Evolutionary conservation across 1,140 invertebrate genomes (phyloP), one percentile per base, ranked within the genome.

Genomic region (Neodiprion lecontei): DNA sequence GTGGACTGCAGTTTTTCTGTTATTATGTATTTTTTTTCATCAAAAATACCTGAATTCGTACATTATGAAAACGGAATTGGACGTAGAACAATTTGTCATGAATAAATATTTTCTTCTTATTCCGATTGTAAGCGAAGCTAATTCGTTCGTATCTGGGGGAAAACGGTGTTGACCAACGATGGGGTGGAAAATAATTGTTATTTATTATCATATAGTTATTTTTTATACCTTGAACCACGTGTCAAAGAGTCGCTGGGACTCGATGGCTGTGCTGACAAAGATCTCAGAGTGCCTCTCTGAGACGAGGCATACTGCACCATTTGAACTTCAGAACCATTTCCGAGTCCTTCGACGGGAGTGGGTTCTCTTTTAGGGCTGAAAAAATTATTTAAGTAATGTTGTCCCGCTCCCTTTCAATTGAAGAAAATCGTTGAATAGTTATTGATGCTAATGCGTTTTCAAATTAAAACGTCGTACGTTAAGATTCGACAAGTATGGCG

Each of bases 241-340:
- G 80, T 78, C 68, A 86, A 80, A 50, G 86, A 87, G 67, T 87
- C 83, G 70, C 72, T 83, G 5, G 86, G 84, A 74, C 84, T 88
- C 9, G 85, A 74, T 12, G 86, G 86, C 49, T 84, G 82, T 8
- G 75, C 82, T 14, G 88, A 85, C 1, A 88, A 78, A 2, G 88
- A 88, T 77, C 85, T 85, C 21, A 87, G 73, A 72, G 83, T 86
- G 40, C 84, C 84, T 78, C 85, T 80, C 61, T 83, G 83, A 11
- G 81, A 80, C 7, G 83, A 79, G 14, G 87, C 87, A 72, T 89
- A 88, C 53, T 89, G 87, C 7, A 89, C 87, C 88, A 89, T 89
- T 81, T 89, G 88, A 77, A 89, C 87, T 10, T 86, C 85, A 9
- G 53, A 14, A 76, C 87, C 87, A 72, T 84, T 87, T 48, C 80